Evolutionary conservation across 2,113 vertebrate genomes (phyloP).

Genomic region (Mesocricetus auratus): DNA sequence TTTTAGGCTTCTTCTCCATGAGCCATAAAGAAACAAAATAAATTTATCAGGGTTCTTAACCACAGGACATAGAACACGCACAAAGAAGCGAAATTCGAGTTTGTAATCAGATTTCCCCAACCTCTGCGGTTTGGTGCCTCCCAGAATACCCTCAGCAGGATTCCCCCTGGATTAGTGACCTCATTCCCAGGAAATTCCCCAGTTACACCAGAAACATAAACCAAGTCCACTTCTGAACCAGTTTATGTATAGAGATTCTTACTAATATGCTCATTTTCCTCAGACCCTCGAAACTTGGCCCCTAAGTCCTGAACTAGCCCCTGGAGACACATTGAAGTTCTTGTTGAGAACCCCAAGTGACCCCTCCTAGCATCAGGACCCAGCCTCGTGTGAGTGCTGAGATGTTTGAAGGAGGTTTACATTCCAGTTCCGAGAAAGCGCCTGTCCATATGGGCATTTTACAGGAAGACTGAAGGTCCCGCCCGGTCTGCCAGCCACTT

Average conservation of each 20-base stretch:
- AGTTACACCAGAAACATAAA: not conserved
- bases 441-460: not conserved
- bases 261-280: not conserved
- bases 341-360: not conserved
- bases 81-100: not conserved
- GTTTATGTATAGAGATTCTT: not conserved
- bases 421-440: not conserved
- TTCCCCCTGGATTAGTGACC: not conserved
- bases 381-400: not conserved
- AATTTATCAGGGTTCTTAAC: not conserved
- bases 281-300: not conserved
- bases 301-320: not conserved
- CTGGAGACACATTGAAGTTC: not conserved
- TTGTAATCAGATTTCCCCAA: conserved; percentile 35
- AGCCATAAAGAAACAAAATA: not conserved
- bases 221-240: not conserved
- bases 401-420: not conserved
- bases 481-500: not conserved
- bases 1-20: conserved; percentile 1
- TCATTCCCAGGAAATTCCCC: conserved; percentile 54
- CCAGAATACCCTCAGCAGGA: not conserved
- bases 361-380: not conserved
- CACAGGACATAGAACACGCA: not conserved
- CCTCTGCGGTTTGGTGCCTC: not conserved
- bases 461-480: not conserved